Base-by-base conservation (phyloP, 2,797 vertebrate genomes). In the Pangasius macronema region DNA sequence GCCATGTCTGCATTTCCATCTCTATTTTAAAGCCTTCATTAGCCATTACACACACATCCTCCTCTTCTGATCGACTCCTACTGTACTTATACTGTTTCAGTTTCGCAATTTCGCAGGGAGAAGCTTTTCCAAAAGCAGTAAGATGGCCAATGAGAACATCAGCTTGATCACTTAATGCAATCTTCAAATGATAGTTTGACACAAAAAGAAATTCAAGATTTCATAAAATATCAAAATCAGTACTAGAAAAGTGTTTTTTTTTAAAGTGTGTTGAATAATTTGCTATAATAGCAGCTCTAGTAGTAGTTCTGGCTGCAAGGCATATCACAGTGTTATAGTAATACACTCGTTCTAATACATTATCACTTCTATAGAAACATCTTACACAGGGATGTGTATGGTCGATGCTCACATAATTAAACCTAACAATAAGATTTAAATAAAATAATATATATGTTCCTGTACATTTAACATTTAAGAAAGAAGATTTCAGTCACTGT, bases 1-100 rank as follows among this genome's bases (percentile, higher is more conserved):
- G 30, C 20, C 67, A 27, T 59, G 67, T 81, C 57, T 61, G 33
- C 33, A 27, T 61, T 61, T 81, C 77, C 77, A 61, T 81, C 77
- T 16, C 55, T 39, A 27, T 61, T 42, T 61, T 81, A 81, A 81
- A 61, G 13, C 11, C 13, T 61, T 61, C 77, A 16, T 81, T 61
- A 81, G 36, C 79, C 13, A 55, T 79, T 55, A 20, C 75, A 46
- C 36, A 63, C 39, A n/a, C 61, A 16, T 82, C 16, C n/a, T 33
- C 61, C 53, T 67, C 61, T 49, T 5, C 61, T 59, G 20, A 82
- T 30, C 61, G 27, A 51, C 39, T 51, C 8, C 1, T 30, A 49
- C 61, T 67, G 81, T 65, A 49, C 61, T 63, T n/a, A n/a, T 16
- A 82, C 6, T 46, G 57, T 46, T 82, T 82, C 24, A 46, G 39